Evolutionary conservation across 2,888 invertebrate genomes (phyloP).

Genomic region (Caenorhabditis uteleia): DNA sequence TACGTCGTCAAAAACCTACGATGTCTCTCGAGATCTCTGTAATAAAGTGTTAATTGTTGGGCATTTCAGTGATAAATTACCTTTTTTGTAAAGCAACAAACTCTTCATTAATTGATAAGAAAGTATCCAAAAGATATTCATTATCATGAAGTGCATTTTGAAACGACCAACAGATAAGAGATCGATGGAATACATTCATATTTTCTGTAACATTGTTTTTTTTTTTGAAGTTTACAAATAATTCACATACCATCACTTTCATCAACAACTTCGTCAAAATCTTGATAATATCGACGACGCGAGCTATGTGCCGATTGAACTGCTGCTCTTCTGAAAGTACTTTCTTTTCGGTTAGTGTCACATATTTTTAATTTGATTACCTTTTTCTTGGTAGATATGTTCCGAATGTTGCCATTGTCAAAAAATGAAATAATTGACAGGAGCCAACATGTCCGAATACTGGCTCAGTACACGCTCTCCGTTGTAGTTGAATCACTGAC

Average conservation of each 20-base stretch:
- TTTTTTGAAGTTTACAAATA: not conserved
- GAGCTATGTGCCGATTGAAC: too few species aligned
- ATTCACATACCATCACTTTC: not conserved
- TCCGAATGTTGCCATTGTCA: slow-evolving; percentile 81
- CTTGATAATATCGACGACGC: too few species aligned
- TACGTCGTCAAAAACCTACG: slow-evolving; percentile 32
- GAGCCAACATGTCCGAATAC: slow-evolving; percentile 77
- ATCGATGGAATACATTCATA: slow-evolving; percentile 60
- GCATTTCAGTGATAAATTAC: slow-evolving; percentile 28
- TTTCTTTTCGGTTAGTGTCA: too few species aligned
- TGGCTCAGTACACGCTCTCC: slow-evolving; percentile 37
- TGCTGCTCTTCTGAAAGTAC: too few species aligned
- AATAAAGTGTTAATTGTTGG: not conserved
- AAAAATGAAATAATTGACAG: slow-evolving; percentile 79
- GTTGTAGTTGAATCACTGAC: slow-evolving; percentile 77
- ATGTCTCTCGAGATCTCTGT: slow-evolving; percentile 29
- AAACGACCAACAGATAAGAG: slow-evolving; percentile 76
- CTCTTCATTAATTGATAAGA: slow-evolving; percentile 72
- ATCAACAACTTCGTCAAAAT: not conserved
- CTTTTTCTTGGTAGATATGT: slow-evolving; percentile 45
- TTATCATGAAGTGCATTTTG: slow-evolving; percentile 71
- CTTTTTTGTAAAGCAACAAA: slow-evolving; percentile 69
- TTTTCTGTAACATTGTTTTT: not conserved
- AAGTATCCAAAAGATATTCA: slow-evolving; percentile 51
- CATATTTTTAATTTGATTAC: too few species aligned